phyloP scores from a whole-genome alignment of 2,888 invertebrate species.

The Liopterus haemorrhoidalis region DNA sequence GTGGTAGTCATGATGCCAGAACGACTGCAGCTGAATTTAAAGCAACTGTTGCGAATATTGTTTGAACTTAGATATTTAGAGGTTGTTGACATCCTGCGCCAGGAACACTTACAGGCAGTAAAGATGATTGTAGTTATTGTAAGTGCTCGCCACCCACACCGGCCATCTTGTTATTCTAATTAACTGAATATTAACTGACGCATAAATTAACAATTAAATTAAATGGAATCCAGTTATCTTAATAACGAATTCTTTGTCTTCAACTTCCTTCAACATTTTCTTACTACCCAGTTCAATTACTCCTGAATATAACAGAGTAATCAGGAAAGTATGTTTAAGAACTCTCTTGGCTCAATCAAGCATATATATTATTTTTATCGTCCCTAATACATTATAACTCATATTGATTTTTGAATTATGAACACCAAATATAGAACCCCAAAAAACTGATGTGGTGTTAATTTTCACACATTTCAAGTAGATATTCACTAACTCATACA shows the following conservation, averaged over 20 bases:
- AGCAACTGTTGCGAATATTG: too few relatives aligned
- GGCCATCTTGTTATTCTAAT: constrained; percentile 34
- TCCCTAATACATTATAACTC: too few relatives aligned
- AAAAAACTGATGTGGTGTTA: too few relatives aligned
- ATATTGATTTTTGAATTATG: too few relatives aligned
- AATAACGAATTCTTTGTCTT: constrained; percentile 26
- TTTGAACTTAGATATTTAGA: constrained; percentile 24
- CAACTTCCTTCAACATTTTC: constrained; percentile 29
- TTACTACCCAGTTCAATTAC: constrained; percentile 36
- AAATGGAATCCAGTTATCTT: constrained; percentile 33
- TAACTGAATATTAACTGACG: constrained; percentile 37
- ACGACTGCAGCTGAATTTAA: too few relatives aligned
- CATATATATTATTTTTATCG: too few relatives aligned
- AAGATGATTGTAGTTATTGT: too few relatives aligned
- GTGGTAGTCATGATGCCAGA: too few relatives aligned
- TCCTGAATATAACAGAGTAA: constrained; percentile 37
- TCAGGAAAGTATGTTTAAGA: constrained; percentile 41
- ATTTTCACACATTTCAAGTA: too few relatives aligned
- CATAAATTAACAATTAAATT: constrained; percentile 38
- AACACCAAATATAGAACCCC: too few relatives aligned
- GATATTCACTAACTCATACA: too few relatives aligned
- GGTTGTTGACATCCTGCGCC: constrained; percentile 6
- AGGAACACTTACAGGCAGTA: constrained; percentile 4
- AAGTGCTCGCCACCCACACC: constrained; percentile 23
- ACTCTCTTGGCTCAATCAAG: background rate